These are phyloP conservation scores for Beris chalybata DNA, from an alignment of 2,888 invertebrate species.

Conservation along the genomic window DNA sequence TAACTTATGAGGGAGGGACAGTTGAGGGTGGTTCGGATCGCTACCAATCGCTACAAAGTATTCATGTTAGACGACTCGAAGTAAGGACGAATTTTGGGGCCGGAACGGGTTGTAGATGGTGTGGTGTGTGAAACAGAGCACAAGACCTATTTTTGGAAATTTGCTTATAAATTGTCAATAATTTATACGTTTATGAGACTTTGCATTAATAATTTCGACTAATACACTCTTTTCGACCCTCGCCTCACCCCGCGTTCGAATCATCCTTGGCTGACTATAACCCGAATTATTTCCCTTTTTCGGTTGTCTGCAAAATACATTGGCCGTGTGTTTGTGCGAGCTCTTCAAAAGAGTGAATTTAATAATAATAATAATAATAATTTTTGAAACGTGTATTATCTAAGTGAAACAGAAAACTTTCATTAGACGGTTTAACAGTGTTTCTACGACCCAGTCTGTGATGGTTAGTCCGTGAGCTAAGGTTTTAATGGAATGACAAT, in stretches of 20 bases:
- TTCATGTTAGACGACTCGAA: neutral
- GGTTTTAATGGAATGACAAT: no score
- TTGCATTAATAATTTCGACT: slow-evolving; percentile 39
- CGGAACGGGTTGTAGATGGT: neutral
- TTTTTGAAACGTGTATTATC: slow-evolving; percentile 40
- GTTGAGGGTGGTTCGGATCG: slow-evolving; percentile 6
- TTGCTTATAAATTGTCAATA: slow-evolving; percentile 43
- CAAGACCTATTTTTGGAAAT: slow-evolving; percentile 41
- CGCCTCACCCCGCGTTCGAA: slow-evolving; percentile 9
- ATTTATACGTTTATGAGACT: slow-evolving; percentile 42
- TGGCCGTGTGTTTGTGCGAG: slow-evolving; percentile 5
- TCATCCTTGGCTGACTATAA: slow-evolving; percentile 28
- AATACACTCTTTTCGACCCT: slow-evolving; percentile 17
- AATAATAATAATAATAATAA: slow-evolving; percentile 17
- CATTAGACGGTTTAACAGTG: slow-evolving; percentile 34
- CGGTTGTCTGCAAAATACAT: neutral
- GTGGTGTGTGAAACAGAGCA: neutral
- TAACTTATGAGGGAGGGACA: slow-evolving; percentile 23
- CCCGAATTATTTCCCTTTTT: slow-evolving; percentile 27
- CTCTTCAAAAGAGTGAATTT: slow-evolving; percentile 2
- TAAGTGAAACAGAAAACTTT: slow-evolving; percentile 40
- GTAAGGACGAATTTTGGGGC: neutral
- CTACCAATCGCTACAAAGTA: no score
- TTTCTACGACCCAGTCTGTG: slow-evolving; percentile 25
- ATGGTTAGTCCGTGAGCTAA: neutral